Base-by-base conservation (phyloP, 2,888 invertebrate species). In the Polyommatus icarus region DNA sequence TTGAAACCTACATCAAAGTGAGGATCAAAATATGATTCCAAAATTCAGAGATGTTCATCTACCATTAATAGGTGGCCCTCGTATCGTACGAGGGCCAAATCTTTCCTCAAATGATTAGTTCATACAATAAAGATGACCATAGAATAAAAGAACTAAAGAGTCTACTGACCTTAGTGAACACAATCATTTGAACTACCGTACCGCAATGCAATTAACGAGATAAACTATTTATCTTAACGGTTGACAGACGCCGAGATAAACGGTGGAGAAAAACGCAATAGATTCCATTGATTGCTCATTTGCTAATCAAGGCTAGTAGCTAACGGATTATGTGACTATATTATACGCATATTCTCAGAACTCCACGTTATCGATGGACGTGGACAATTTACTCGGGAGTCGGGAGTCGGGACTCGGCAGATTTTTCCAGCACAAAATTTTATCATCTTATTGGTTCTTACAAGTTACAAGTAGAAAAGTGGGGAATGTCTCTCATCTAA, bases 181-280 rank as follows among this genome's bases (percentile, higher is more conserved):
- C 5, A 29, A 67, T 67, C 29, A 67, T 67, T 29, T 67, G 29
- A 67, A 61, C 61, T 67, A 15, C 29, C 67, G 24, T 29, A 29
- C 67, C 67, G 67, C 29, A 67, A 24, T 67, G 67, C 29, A 67
- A 29, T 67, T 67, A 67, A 67, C 15, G 15, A 24, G 67, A 29
- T 67, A 29, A 67, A 67, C 29, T 67, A 67, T 67, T 67, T 67
- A 67, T 67, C 67, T 67, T 67, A 67, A 67, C 67, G 57, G 50
- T 50, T 50, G 50, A 50, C 50, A 50, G 50, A 50, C 29, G 10
- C 29, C 1, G 29, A 67, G 67, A 67, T 67, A 67, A 67, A 29
- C 29, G 24, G 5, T 67, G 15, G 67, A 29, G 67, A 15, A 67
- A 67, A 67, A 67, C 67, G 24, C 29, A 67, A 67, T 67, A 24